Conservation (phyloP, 2,797 vertebrate species). For the Enteromius mattozi region DNA sequence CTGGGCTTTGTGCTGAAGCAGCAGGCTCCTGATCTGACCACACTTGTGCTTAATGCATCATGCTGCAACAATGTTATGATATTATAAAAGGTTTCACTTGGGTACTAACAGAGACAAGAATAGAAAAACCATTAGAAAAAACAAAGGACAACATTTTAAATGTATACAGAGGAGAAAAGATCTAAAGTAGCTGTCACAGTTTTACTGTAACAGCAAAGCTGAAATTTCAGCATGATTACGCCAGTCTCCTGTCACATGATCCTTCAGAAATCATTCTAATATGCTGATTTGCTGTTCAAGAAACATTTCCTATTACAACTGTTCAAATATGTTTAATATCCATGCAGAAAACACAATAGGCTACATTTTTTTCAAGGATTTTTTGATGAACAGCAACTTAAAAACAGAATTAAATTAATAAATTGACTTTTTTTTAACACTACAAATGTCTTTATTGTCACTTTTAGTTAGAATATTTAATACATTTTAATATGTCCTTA, state of each 20-base stretch:
- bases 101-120: conserved; percentile 5
- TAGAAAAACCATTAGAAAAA: not conserved
- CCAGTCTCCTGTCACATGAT: too few relatives aligned
- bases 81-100: not conserved
- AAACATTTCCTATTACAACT: too few relatives aligned
- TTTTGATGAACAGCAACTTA: too few relatives aligned
- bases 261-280: too few relatives aligned
- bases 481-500: not conserved
- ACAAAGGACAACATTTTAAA: not conserved
- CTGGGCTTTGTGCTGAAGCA: conserved; percentile 29
- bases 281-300: too few relatives aligned
- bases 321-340: too few relatives aligned
- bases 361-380: too few relatives aligned
- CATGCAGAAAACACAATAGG: too few relatives aligned
- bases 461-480: not conserved
- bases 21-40: not conserved
- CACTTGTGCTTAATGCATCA: conserved; percentile 21
- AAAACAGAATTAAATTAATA: too few relatives aligned
- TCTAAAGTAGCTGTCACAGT: not conserved
- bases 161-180: not conserved
- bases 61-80: not conserved
- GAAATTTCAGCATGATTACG: too few relatives aligned
- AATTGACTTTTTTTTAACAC: not conserved
- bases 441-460: not conserved
- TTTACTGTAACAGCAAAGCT: too few relatives aligned